Conservation (phyloP, 2,888 invertebrate species). For the Nephrocerus scutellatus region DNA sequence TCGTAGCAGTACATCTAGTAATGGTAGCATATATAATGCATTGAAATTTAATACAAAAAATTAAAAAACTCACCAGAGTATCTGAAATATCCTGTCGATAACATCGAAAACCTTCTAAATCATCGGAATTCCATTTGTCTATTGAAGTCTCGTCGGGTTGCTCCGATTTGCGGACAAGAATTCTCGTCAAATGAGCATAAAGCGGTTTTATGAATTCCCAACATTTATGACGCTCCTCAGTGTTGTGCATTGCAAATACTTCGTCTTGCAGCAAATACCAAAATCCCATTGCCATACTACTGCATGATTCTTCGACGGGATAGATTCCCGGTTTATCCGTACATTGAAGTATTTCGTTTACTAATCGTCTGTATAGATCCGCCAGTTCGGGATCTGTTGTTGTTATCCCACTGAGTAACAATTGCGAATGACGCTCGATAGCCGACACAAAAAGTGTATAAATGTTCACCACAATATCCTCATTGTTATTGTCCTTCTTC, state of each 20-base stretch:
- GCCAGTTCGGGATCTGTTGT: conserved; percentile 47
- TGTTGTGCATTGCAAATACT: conserved; percentile 39
- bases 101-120: conserved; percentile 78
- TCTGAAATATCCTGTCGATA: conserved; percentile 82
- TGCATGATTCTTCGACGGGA: conserved; percentile 81
- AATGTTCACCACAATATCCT: conserved; percentile 60
- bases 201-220: conserved; percentile 62
- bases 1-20: conserved; percentile 76
- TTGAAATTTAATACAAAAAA: no score
- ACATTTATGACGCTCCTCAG: conserved; percentile 38
- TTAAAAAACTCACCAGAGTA: conserved; percentile 60
- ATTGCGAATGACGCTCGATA: conserved; percentile 62
- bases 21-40: no score
- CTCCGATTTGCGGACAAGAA: conserved; percentile 72
- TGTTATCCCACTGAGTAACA: conserved; percentile 44
- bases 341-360: conserved; percentile 69
- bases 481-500: conserved; percentile 47
- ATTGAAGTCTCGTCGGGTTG: conserved; percentile 59
- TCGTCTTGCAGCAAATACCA: conserved; percentile 79
- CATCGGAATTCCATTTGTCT: conserved; percentile 62
- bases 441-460: conserved; percentile 63
- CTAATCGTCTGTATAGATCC: conserved; percentile 54
- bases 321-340: conserved; percentile 74
- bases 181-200: conserved; percentile 69
- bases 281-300: conserved; percentile 78